Conservation (phyloP, 2,888 invertebrate genomes). For the Caenorhabditis drosophilae region DNA sequence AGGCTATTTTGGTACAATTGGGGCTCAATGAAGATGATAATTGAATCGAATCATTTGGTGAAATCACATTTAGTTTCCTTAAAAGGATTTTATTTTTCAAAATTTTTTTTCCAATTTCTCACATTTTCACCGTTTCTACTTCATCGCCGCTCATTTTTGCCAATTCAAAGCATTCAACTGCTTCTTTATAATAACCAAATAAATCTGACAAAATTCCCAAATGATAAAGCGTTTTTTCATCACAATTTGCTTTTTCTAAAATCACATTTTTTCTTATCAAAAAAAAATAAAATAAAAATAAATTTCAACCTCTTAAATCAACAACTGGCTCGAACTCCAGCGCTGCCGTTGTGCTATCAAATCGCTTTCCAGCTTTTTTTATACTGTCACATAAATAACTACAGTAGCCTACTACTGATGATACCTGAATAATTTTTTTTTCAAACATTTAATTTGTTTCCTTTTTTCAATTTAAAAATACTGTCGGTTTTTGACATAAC, state of each 20-base stretch:
- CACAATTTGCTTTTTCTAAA: slow-evolving; percentile 9
- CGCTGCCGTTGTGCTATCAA: slow-evolving; percentile 29
- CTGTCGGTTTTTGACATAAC: slow-evolving; percentile 25
- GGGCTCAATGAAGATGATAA: too few relatives aligned
- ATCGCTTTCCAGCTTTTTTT: slow-evolving; percentile 15
- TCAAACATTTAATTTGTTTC: too few relatives aligned
- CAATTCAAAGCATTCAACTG: slow-evolving; percentile 21
- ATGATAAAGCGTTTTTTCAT: slow-evolving; percentile 18
- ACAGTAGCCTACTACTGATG: slow-evolving; percentile 16
- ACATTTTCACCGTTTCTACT: slow-evolving; percentile 21
- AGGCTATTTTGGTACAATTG: too few relatives aligned
- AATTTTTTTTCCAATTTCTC: neutral
- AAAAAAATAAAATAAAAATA: too few relatives aligned
- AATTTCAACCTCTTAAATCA: slow-evolving; percentile 22
- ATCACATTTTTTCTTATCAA: neutral
- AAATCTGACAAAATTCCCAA: slow-evolving; percentile 41
- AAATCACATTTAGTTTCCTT: slow-evolving; percentile 4
- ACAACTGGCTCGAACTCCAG: slow-evolving; percentile 35
- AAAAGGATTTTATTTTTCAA: neutral
- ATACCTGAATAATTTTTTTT: too few relatives aligned
- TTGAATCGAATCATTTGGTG: neutral
- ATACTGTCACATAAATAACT: slow-evolving; percentile 20
- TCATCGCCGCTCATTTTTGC: slow-evolving; percentile 6
- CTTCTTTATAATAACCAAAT: slow-evolving; percentile 43
- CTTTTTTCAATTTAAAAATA: too few relatives aligned